Evolutionary conservation across 2,797 vertebrate species (phyloP).

Genomic region (Adelosebastes latens): DNA sequence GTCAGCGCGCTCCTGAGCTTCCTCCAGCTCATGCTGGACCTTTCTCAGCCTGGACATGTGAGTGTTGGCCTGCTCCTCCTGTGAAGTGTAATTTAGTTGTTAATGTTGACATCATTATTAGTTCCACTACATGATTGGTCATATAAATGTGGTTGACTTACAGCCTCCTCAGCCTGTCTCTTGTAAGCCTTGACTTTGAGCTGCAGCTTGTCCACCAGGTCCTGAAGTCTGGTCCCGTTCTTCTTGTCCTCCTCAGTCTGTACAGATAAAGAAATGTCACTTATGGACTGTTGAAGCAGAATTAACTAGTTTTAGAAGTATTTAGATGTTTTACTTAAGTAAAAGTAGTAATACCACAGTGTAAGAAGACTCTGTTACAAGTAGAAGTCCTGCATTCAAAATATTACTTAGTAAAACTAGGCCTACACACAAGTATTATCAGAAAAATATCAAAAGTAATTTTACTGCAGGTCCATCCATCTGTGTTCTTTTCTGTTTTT

Average conservation of each 20-base stretch:
- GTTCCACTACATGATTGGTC: neutral
- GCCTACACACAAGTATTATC: neutral
- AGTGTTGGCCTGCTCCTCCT: conserved; percentile 67
- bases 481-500: too few species aligned
- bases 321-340: neutral
- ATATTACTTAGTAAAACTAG: neutral
- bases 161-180: conserved; percentile 84
- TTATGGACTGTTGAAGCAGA: neutral
- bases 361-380: neutral
- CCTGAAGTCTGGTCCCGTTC: conserved; percentile 59
- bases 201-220: conserved; percentile 75
- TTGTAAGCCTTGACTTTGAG: conserved; percentile 78
- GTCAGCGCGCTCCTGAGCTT: conserved; percentile 85
- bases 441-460: neutral
- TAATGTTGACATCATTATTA: neutral
- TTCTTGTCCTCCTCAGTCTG: conserved; percentile 71
- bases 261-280: neutral
- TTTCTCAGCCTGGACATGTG: conserved; percentile 64
- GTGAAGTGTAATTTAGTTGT: neutral
- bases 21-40: conserved; percentile 79
- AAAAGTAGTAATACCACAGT: neutral
- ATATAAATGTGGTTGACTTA: conserved; percentile 15
- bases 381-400: neutral
- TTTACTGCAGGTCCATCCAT: too few species aligned
- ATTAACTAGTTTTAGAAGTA: neutral